Conservation (phyloP, 2,797 vertebrate genomes). For the Fundulus diaphanus region DNA sequence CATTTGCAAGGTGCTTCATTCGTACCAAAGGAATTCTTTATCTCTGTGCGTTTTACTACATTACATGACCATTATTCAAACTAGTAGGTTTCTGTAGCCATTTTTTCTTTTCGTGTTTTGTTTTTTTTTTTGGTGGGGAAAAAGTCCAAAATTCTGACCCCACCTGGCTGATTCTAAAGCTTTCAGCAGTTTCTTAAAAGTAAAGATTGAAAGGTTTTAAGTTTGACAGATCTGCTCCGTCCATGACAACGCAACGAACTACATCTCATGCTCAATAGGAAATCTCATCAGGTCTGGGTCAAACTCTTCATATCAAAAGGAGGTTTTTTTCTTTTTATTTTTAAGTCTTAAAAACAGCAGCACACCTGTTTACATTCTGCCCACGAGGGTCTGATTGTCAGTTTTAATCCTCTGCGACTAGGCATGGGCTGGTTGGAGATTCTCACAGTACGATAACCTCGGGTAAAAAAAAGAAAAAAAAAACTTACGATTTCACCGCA, state of each 20-base stretch:
- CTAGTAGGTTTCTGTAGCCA: not conserved
- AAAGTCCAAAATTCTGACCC: slow-evolving; percentile 26
- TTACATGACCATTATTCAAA: not conserved
- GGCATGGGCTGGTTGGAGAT: not conserved
- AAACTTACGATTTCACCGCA: not conserved
- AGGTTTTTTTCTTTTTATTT: not conserved
- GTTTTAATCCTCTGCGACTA: slow-evolving; percentile 3
- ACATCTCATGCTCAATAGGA: slow-evolving; percentile 5
- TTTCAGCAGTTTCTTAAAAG: slow-evolving; percentile 13
- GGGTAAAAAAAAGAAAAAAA: too few species aligned
- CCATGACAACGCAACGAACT: slow-evolving; percentile 34
- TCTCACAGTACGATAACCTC: not conserved
- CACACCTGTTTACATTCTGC: slow-evolving; percentile 21
- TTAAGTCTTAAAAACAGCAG: slow-evolving; percentile 15
- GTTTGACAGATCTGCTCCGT: slow-evolving; percentile 6
- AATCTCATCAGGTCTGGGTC: not conserved
- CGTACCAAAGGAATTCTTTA: not conserved
- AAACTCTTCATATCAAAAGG: not conserved
- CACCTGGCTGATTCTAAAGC: slow-evolving; percentile 31
- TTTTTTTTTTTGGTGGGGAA: not conserved
- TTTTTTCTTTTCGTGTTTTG: slow-evolving; percentile 41
- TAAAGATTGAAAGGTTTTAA: slow-evolving; percentile 8
- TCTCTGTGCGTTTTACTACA: not conserved
- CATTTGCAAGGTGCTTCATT: not conserved
- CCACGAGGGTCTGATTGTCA: slow-evolving; percentile 49